Percentiles rank a stretch among this genome's conserved stretches.
Evolutionary conservation across 2,888 invertebrate species (phyloP).

Genomic region (Tetragnatha montana): DNA sequence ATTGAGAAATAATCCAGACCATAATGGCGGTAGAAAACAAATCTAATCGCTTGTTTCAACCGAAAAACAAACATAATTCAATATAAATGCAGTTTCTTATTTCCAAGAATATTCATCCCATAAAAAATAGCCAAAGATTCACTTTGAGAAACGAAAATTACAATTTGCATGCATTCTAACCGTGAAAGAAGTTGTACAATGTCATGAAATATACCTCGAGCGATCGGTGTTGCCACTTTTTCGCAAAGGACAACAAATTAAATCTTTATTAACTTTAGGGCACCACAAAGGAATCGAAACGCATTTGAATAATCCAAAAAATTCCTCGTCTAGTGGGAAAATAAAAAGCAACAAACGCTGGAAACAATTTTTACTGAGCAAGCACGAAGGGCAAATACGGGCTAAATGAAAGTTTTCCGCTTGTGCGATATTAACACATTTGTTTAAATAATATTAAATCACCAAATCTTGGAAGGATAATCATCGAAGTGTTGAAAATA

Average conservation of each 20-base stretch:
- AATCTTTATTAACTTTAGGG: not conserved
- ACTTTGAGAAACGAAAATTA: not conserved
- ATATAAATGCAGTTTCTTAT: not conserved
- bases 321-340: not conserved
- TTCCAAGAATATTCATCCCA: not conserved
- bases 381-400: not conserved
- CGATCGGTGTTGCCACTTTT: not conserved
- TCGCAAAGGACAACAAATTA: not conserved
- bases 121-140: not conserved
- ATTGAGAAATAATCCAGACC: not conserved
- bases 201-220: not conserved
- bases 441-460: constrained; percentile 1
- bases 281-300: not conserved
- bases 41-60: not conserved
- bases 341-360: not conserved
- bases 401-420: not conserved
- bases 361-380: not conserved
- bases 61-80: not conserved
- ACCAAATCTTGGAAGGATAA: not conserved
- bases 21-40: not conserved
- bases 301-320: not conserved
- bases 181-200: not conserved
- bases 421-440: not conserved
- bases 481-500: not conserved
- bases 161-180: not conserved